Conservation (phyloP, 1,140 invertebrate genomes). For the Helicoverpa zea region DNA sequence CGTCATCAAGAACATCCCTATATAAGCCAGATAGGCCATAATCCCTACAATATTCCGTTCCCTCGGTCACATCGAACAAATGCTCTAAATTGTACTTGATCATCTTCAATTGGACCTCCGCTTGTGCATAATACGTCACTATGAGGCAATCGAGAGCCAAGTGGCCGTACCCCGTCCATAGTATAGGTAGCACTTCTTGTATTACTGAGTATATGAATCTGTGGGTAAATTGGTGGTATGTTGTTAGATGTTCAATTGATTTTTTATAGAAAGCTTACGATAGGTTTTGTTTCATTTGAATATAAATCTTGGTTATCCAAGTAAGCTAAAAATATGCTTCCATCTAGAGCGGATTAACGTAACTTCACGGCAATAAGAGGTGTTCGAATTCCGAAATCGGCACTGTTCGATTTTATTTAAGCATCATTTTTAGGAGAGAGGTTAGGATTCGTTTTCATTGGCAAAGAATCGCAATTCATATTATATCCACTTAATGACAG, state of each 20-base stretch:
- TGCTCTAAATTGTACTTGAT: constrained; percentile 56
- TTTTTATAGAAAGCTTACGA: no score
- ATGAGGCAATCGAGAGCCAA: constrained; percentile 51
- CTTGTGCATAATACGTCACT: constrained; percentile 51
- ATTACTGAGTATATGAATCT: constrained; percentile 41
- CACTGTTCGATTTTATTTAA: no score
- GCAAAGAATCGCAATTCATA: background rate
- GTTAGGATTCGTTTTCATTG: no score
- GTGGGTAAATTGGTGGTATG: background rate
- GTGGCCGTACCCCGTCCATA: constrained; percentile 51
- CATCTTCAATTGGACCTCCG: constrained; percentile 54
- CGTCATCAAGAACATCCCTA: constrained; percentile 33
- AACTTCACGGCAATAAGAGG: no score
- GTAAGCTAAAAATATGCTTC: background rate
- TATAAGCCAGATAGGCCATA: constrained; percentile 2
- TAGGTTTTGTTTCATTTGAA: no score
- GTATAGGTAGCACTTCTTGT: constrained; percentile 7
- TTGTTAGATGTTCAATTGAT: background rate
- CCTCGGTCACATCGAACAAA: constrained; percentile 46
- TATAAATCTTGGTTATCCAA: no score
- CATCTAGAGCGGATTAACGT: no score
- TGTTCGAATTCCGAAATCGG: no score
- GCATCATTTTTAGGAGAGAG: no score
- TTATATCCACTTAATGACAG: no score
- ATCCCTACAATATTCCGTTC: no score